Evolutionary conservation across 2,888 invertebrate species (phyloP).

Genomic region (Catonia carolina): DNA sequence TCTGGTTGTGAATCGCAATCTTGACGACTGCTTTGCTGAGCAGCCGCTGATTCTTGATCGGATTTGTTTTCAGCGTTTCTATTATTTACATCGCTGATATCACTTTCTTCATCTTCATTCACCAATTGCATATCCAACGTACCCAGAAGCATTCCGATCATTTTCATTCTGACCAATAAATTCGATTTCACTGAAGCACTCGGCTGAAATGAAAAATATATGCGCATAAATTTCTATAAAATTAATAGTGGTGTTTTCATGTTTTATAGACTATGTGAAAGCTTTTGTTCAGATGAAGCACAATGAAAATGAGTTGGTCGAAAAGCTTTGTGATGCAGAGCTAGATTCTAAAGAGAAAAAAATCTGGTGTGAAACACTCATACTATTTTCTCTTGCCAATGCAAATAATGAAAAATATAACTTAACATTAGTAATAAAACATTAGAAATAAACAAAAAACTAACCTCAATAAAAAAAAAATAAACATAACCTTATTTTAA

Average conservation of each 20-base stretch:
- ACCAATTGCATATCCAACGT: slow-evolving; percentile 47
- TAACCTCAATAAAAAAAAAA: no score
- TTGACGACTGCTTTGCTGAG: no score
- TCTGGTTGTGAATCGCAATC: slow-evolving; percentile 38
- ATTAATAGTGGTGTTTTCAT: background rate
- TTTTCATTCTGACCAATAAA: slow-evolving; percentile 56
- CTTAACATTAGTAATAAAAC: no score
- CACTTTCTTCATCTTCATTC: slow-evolving; percentile 40
- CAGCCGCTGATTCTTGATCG: no score
- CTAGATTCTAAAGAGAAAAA: no score
- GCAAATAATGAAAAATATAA: no score
- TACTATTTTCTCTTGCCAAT: no score
- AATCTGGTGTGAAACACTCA: no score
- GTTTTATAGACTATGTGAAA: background rate
- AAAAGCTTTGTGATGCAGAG: no score
- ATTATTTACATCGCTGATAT: slow-evolving; percentile 37
- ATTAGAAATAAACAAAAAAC: no score
- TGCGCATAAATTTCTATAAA: background rate
- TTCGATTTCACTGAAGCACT: slow-evolving; percentile 46
- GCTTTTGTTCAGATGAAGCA: background rate
- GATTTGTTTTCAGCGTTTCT: background rate
- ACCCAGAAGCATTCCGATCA: slow-evolving; percentile 59
- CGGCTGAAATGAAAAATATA: slow-evolving; percentile 41
- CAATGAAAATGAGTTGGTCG: no score
- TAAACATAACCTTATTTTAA: no score